phyloP scores from a whole-genome alignment of 37 sponge, comb jelly and placozoan species.

The Oscarella lobularis region DNA sequence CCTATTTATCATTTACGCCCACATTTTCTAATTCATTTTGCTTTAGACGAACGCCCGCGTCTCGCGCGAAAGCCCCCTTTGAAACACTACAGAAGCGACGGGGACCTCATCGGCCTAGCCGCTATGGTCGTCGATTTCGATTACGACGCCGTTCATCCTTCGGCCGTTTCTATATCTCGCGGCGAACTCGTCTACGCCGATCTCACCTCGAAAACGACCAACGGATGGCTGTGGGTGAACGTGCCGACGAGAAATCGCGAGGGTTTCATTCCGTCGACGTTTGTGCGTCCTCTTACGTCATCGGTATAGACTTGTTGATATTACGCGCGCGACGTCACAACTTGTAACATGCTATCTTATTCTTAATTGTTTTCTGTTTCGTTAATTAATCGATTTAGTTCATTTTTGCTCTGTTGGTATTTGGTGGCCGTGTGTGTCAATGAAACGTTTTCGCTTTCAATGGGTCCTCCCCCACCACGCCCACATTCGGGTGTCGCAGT shows the following conservation, averaged over 20 bases:
- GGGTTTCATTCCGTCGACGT: neutral
- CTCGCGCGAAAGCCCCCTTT: too few species aligned
- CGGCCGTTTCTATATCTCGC: neutral
- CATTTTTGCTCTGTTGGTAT: neutral
- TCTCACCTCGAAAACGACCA: neutral
- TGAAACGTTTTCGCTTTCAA: neutral
- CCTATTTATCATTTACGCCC: too few species aligned
- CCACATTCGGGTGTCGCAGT: neutral
- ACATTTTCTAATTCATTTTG: too few species aligned
- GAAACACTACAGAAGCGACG: too few species aligned
- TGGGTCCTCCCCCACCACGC: neutral
- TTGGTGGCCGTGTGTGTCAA: neutral
- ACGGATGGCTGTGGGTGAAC: slow-evolving; percentile 1
- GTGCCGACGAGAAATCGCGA: neutral
- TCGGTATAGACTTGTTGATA: neutral
- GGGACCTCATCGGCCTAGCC: neutral
- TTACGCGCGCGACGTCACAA: neutral
- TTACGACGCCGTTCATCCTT: neutral
- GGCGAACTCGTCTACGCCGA: neutral
- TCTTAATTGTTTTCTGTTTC: neutral
- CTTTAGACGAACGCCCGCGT: too few species aligned
- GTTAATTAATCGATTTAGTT: neutral
- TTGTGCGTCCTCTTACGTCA: neutral
- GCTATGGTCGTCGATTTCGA: neutral
- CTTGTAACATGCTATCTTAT: neutral